Evolutionary conservation across 2,888 invertebrate genomes (phyloP).

Genomic region (Cantharis flavilabris): DNA sequence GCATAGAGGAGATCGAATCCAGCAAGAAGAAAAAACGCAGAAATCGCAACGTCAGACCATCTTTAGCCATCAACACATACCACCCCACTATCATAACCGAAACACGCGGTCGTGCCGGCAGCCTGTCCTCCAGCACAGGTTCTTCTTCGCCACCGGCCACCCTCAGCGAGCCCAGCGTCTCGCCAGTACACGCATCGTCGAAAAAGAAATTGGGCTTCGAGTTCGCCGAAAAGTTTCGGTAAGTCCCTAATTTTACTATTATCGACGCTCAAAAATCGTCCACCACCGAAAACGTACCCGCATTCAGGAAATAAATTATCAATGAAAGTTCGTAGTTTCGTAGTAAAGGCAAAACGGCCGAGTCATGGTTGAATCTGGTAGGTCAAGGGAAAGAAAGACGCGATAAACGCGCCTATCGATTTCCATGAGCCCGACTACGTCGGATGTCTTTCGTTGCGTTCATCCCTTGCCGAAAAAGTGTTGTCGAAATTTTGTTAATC

Average conservation of each 20-base stretch:
- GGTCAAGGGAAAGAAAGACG: conserved; percentile 46
- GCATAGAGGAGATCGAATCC: conserved; percentile 59
- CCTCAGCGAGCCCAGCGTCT: conserved; percentile 75
- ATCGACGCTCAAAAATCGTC: neutral
- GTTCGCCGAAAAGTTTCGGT: conserved; percentile 81
- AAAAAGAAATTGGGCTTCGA: conserved; percentile 80
- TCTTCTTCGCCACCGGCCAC: conserved; percentile 80
- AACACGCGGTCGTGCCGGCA: conserved; percentile 71
- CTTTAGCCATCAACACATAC: conserved; percentile 62
- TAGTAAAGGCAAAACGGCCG: conserved; percentile 11
- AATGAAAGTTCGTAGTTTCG: conserved; percentile 10
- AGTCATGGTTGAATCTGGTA: conserved; percentile 41
- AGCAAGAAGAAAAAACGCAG: conserved; percentile 71
- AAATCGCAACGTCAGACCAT: conserved; percentile 67
- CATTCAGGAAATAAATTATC: neutral
- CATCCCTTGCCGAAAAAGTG: neutral
- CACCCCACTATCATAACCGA: conserved; percentile 52
- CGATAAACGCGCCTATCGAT: conserved; percentile 46
- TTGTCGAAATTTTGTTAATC: neutral
- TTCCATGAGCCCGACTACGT: conserved; percentile 34
- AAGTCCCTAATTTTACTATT: conserved; percentile 52
- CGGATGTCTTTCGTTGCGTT: neutral
- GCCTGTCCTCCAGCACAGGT: conserved; percentile 77
- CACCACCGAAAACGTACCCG: neutral
- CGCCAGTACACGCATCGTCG: conserved; percentile 68